Evolutionary conservation across 2,888 invertebrate species (phyloP), one percentile per base, ranked within the genome.

Genomic region (Leucophenga maculata): DNA sequence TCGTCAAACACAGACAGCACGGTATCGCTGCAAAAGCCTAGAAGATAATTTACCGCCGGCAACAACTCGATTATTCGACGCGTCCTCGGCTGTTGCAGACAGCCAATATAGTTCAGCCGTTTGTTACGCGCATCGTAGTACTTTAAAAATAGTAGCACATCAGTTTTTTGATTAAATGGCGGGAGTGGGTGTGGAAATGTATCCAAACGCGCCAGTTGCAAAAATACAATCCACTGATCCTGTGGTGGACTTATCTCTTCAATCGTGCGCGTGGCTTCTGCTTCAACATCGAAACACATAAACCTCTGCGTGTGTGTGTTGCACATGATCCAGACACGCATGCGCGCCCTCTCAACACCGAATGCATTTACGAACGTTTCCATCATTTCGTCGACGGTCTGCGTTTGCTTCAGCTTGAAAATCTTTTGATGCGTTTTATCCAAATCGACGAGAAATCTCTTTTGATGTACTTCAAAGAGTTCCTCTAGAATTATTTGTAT

Each of bases 41-140:
- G 96, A 79, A 96, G 91, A 83, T 94, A 92, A 87, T 97, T 97
- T 77, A 98, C 90, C 85, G 97, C 92, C 20, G 96, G 95, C 85
- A 97, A 92, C 73, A 97, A 91, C 84, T 96, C 96, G 77, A 92
- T 93, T 69, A 97, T 92, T 90, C 94, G 95, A 80, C 94, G 93
- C 39, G 93, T 93, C 22, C 97, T 94, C 8, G 96, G 94, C 89
- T 98, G 92, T 74, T 92, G 91, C 75, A 94, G 94, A 88, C 98
- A 98, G n/a, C 99, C 98, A 88, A 97, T 96, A 89, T 97, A 99
- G 82, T 97, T 96, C 75, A 99, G 94, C 75, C 94, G 93, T 89
- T 96, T 96, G 86, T 94, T 94, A 83, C 94, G 94, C 0, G 97
- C 97, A 88, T 99, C 97, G 88, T 98, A 99, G 89, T 95, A 92